Evolutionary conservation across 1,140 invertebrate species (phyloP).

Genomic region (Ericerus pela): DNA sequence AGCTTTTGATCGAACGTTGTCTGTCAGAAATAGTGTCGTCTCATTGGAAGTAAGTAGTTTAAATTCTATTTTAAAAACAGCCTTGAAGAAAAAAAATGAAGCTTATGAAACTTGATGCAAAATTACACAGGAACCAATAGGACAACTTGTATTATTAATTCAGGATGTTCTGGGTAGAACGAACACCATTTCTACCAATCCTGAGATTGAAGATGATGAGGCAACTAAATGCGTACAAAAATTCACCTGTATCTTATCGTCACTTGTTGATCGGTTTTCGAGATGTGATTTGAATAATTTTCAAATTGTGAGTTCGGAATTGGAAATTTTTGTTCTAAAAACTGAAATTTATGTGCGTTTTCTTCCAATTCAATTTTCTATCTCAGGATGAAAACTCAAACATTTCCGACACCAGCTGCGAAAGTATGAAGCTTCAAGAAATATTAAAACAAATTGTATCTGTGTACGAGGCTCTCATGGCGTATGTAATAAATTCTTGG

Average conservation of each 20-base stretch:
- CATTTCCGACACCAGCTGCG: conserved; percentile 16
- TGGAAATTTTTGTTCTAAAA: neutral
- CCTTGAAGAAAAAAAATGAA: too few relatives aligned
- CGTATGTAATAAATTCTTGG: conserved; percentile 20
- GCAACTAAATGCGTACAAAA: conserved; percentile 14
- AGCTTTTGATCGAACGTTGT: conserved; percentile 18
- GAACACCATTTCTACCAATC: conserved; percentile 7
- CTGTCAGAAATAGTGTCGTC: conserved; percentile 18
- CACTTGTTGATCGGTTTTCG: conserved; percentile 18
- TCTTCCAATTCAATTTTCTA: too few relatives aligned
- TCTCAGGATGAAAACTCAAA: conserved; percentile 18
- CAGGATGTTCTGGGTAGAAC: conserved; percentile 19
- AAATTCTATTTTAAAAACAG: neutral
- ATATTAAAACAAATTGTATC: conserved; percentile 18
- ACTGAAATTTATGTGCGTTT: neutral
- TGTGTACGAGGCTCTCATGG: conserved; percentile 22
- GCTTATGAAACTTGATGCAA: too few relatives aligned
- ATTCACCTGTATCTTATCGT: conserved; percentile 18
- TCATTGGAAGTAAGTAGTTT: conserved; percentile 16
- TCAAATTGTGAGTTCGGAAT: conserved; percentile 17
- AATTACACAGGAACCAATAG: conserved; percentile 21
- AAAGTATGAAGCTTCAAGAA: conserved; percentile 19
- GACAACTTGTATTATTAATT: conserved; percentile 21
- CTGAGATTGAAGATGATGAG: conserved; percentile 16
- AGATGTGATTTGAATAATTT: conserved; percentile 20